These are phyloP conservation scores for Melitaea cinxia DNA, from an alignment of 1,140 invertebrate genomes.

Conservation along the genomic window DNA sequence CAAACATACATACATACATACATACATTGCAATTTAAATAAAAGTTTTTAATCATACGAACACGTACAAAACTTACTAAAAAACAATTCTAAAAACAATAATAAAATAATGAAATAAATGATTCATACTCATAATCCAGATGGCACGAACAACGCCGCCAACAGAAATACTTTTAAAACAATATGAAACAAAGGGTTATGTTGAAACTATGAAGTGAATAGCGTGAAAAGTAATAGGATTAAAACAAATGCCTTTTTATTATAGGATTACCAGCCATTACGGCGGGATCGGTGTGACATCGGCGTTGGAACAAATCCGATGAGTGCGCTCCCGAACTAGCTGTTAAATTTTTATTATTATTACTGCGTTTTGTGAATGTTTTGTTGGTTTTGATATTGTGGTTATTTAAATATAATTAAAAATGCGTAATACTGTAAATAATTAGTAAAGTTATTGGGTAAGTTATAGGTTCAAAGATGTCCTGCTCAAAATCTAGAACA, in stretches of 20 bases:
- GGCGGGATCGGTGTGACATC: conserved; percentile 20
- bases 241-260: conserved; percentile 21
- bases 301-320: conserved; percentile 1
- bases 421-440: too few species aligned
- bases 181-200: conserved; percentile 2
- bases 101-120: neutral
- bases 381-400: neutral
- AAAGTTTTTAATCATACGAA: too few species aligned
- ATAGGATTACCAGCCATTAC: conserved; percentile 21
- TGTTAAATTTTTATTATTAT: conserved; percentile 5
- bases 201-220: conserved; percentile 16
- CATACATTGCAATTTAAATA: too few species aligned
- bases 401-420: too few species aligned
- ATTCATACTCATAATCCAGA: neutral
- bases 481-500: too few species aligned
- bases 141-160: neutral
- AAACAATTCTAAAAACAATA: too few species aligned
- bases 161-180: conserved; percentile 7
- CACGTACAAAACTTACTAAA: too few species aligned
- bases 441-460: too few species aligned
- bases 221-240: conserved; percentile 37
- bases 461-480: too few species aligned
- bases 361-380: neutral
- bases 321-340: conserved; percentile 1
- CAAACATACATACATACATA: too few species aligned